Conservation (phyloP, 2,113 vertebrate genomes). For the Antechinus flavipes region DNA sequence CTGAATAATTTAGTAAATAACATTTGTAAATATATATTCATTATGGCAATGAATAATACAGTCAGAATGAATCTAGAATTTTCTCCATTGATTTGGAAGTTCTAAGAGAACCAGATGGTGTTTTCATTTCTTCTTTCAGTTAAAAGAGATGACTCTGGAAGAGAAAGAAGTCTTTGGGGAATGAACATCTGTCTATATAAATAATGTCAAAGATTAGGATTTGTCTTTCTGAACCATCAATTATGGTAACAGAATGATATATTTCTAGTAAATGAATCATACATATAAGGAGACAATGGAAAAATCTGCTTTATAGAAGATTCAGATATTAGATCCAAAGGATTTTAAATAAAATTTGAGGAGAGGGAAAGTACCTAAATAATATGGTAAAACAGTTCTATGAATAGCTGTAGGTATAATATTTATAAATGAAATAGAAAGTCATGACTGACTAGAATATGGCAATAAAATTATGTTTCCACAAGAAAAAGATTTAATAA, state of each 20-base stretch:
- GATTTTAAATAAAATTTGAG: background rate
- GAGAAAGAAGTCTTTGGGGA: background rate
- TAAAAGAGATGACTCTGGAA: background rate
- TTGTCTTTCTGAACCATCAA: background rate
- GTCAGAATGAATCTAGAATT: background rate
- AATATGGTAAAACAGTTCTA: background rate
- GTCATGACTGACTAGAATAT: background rate
- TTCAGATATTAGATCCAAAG: background rate
- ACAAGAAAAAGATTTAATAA: background rate
- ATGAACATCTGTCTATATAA: background rate
- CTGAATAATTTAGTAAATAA: background rate
- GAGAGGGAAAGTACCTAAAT: background rate
- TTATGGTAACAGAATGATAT: background rate
- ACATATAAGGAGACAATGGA: background rate
- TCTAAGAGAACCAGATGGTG: background rate
- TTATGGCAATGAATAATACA: background rate
- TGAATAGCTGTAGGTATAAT: background rate
- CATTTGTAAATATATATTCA: too few species aligned
- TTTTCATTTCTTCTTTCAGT: background rate
- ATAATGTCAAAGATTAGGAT: background rate
- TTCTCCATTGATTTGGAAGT: background rate
- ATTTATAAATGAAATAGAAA: background rate
- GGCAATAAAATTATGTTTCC: background rate
- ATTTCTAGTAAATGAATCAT: background rate
- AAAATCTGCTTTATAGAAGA: background rate